Percentiles rank a stretch among this genome's conserved stretches.
Conservation (phyloP, 1,140 invertebrate species). For the Drosophila littoralis region DNA sequence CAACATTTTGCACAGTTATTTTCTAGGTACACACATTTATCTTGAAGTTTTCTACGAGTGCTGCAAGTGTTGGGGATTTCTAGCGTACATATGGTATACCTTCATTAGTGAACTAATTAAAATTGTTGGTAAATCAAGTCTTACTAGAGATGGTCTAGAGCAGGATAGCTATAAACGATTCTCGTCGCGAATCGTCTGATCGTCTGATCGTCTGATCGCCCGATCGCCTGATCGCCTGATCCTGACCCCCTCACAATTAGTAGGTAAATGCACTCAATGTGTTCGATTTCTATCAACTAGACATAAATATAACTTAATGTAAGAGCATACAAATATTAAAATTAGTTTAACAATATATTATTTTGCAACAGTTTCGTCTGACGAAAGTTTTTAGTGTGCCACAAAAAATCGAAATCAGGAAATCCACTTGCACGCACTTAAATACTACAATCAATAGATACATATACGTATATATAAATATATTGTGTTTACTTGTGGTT, state of each 20-base stretch:
- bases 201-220: too few species aligned
- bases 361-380: conserved; percentile 58
- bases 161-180: conserved; percentile 2
- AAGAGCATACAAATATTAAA: conserved; percentile 34
- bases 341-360: conserved; percentile 70
- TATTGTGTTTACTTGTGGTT: conserved; percentile 42
- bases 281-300: conserved; percentile 4
- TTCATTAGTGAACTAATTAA: conserved; percentile 24
- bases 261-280: conserved; percentile 26
- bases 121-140: conserved; percentile 8
- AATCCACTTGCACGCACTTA: conserved; percentile 60
- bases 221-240: too few species aligned
- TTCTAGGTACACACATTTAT: conserved; percentile 64
- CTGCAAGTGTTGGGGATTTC: conserved; percentile 47
- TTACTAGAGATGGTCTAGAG: not conserved
- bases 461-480: conserved; percentile 68
- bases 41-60: conserved; percentile 53
- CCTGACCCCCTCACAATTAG: not conserved
- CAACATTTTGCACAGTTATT: conserved; percentile 46
- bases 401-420: conserved; percentile 24
- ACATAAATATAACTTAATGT: conserved; percentile 36
- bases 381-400: conserved; percentile 49
- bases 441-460: conserved; percentile 65
- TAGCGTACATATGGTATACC: conserved; percentile 7
- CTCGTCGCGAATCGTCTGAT: too few species aligned